A percentile compares a stretch with the other conserved stretches of the same genome.
Evolutionary conservation across 2,113 vertebrate species (phyloP).

Genomic region (Sorex fumeus): DNA sequence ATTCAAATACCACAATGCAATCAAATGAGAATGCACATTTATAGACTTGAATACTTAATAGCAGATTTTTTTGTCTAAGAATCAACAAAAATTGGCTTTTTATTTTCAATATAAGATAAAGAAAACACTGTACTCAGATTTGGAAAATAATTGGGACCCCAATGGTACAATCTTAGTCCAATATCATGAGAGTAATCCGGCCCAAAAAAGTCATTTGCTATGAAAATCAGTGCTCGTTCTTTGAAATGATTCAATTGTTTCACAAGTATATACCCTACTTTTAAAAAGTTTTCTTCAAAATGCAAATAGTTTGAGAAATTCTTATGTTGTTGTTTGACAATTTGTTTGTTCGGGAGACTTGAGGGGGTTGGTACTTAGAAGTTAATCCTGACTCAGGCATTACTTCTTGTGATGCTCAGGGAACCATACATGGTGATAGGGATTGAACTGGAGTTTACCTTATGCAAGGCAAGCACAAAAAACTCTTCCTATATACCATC

Average conservation of each 20-base stretch:
- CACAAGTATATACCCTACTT: not conserved
- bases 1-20: not conserved
- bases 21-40: constrained; percentile 1
- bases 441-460: too few species aligned
- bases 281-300: constrained; percentile 27
- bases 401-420: too few species aligned
- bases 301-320: not conserved
- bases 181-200: constrained; percentile 49
- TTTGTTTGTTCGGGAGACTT: not conserved
- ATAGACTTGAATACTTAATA: constrained; percentile 51
- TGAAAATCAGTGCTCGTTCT: not conserved
- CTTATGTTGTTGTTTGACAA: not conserved
- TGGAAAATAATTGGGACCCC: constrained; percentile 3
- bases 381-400: too few species aligned
- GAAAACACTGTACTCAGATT: constrained; percentile 56
- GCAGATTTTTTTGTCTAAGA: constrained; percentile 8
- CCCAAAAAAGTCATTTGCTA: not conserved
- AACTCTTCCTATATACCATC: too few species aligned
- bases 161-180: constrained; percentile 38
- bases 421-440: too few species aligned
- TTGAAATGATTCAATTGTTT: constrained; percentile 4
- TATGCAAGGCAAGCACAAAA: too few species aligned
- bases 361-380: too few species aligned
- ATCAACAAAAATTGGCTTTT: constrained; percentile 11
- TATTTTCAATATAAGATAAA: constrained; percentile 45